Conservation (phyloP, 2,888 invertebrate genomes). For the Sipha maydis region DNA sequence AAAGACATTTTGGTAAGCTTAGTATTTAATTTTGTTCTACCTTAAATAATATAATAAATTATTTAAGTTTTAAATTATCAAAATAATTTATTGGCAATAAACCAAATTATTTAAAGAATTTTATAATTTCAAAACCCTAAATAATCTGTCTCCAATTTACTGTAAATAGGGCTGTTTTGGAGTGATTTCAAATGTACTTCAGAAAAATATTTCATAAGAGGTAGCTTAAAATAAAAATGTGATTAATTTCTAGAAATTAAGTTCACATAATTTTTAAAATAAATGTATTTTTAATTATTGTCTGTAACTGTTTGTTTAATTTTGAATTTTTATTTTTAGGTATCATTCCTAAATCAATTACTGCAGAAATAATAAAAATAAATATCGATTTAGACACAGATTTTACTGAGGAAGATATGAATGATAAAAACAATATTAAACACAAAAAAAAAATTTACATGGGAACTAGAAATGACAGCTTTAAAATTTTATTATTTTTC, state of each 20-base stretch:
- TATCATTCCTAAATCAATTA: constrained; percentile 76
- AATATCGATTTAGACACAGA: constrained; percentile 74
- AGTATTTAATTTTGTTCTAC: neutral
- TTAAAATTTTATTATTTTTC: neutral
- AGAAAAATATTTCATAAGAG: too few species aligned
- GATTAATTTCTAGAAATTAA: neutral
- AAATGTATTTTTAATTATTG: too few species aligned
- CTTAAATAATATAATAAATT: neutral
- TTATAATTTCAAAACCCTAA: too few species aligned
- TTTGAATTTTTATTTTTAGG: constrained; percentile 66
- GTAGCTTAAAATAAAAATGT: too few species aligned
- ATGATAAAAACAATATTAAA: constrained; percentile 68
- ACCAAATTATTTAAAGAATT: too few species aligned
- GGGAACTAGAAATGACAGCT: constrained; percentile 70
- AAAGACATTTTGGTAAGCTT: constrained; percentile 73
- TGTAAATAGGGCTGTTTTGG: too few species aligned
- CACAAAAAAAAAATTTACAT: constrained; percentile 71
- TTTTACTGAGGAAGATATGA: constrained; percentile 72
- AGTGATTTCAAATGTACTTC: too few species aligned
- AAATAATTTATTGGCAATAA: neutral
- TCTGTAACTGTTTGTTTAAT: neutral
- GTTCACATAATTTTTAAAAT: neutral
- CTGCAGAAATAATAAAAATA: constrained; percentile 71
- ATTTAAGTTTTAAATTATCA: neutral
- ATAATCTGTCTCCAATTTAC: too few species aligned